Base-by-base conservation (phyloP, 2,113 vertebrate species). In the Larimichthys crocea region DNA sequence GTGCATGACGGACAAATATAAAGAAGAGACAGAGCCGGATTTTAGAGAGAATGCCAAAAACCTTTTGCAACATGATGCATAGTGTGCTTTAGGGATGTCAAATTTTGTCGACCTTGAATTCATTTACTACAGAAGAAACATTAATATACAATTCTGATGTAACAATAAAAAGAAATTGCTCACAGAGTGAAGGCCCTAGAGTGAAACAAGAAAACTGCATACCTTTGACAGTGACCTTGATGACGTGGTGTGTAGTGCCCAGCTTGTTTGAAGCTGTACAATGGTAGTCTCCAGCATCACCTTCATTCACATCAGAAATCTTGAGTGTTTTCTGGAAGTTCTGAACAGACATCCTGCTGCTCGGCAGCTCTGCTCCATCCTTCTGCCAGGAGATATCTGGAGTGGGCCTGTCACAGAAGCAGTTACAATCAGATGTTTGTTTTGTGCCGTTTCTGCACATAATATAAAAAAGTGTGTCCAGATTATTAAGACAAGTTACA, bases 211-310 rank as follows among this genome's bases (percentile, higher is more conserved):
- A 10, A 60, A 40, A 44, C 44, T 55, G 31, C 83, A 55, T 94
- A 99, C 98, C 97, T 98, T 98, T 98, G 40, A 99, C 96, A 53
- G 92, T 95, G 73, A 99, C 98, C 40, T 96, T 96, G 92, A 99
- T 98, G 72, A 94, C 90, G 81, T 99, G 98, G 69, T 96, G 88
- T 31, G 82, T 86, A 19, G 87, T 94, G 82, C 97, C 97, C 72
- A 97, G 78, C 6, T 22, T 62, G 93, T 99, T 99, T 77, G 93
- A 94, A 66, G 97, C 98, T 53, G 93, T 92, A 50, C 98, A 99
- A 84, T 93, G 97, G 86, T 99, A 99, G 83, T 96, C 96, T 5
- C 98, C 98, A 40, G 95, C 96, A 67, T 99, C 98, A 11, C 93
- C 94, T 94, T 98, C 97, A 20, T 93, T 97, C 90, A 99, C 96